Percentiles rank a stretch among this genome's conserved stretches.
Conservation (phyloP, 2,113 vertebrate species). For the Stomatorhinus ivindoensis region DNA sequence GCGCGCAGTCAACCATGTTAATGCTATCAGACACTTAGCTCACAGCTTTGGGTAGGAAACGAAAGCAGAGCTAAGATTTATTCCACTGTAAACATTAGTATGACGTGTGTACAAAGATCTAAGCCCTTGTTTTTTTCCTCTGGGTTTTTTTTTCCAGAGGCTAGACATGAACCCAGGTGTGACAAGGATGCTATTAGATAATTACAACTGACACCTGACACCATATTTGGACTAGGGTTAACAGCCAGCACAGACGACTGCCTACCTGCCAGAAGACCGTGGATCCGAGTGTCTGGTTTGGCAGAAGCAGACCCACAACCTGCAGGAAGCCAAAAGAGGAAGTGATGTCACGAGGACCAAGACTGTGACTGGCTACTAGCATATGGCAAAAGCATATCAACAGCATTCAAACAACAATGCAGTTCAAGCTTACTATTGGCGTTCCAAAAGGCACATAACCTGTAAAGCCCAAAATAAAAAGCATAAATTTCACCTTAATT, state of each 20-base stretch:
- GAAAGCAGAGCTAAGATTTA: background rate
- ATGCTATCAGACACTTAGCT: background rate
- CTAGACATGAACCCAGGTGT: background rate
- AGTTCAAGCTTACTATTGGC: conserved; percentile 73
- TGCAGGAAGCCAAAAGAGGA: conserved; percentile 70
- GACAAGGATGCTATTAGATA: background rate
- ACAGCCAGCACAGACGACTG: background rate
- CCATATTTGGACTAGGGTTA: background rate
- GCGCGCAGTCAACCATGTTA: background rate
- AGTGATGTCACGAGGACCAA: background rate
- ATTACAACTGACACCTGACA: conserved; percentile 7
- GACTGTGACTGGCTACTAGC: background rate
- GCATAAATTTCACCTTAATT: background rate
- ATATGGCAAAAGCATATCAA: background rate
- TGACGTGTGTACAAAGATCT: conserved; percentile 2
- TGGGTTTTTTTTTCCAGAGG: background rate
- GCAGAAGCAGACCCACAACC: conserved; percentile 90
- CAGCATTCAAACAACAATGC: background rate
- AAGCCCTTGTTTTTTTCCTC: background rate
- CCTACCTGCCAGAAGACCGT: conserved; percentile 91
- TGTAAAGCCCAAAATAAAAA: conserved; percentile 41
- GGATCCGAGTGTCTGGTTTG: conserved; percentile 80
- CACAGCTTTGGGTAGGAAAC: background rate
- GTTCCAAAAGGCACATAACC: conserved; percentile 93
- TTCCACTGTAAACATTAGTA: conserved; percentile 6